These are phyloP conservation scores for Anorthoa munda DNA, from an alignment of 2,888 invertebrate species.

Conservation along the genomic window DNA sequence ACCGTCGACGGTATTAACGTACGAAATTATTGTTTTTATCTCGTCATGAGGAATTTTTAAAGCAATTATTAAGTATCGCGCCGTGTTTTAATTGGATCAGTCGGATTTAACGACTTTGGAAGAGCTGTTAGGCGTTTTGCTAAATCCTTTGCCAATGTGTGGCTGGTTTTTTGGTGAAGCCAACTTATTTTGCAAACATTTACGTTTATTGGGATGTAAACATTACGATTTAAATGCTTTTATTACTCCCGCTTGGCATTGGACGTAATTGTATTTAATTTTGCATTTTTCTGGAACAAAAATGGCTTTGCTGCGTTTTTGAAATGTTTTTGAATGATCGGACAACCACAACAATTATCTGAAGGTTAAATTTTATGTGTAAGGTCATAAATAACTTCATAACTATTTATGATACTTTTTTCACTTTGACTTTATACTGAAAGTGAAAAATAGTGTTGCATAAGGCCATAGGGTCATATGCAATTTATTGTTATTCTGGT, in stretches of 20 bases:
- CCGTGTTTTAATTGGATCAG: slow-evolving; percentile 89
- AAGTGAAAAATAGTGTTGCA: background rate
- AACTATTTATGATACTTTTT: too few species aligned
- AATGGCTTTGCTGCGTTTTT: slow-evolving; percentile 13
- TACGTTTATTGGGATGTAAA: slow-evolving; percentile 65
- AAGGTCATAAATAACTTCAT: too few species aligned
- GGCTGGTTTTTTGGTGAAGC: slow-evolving; percentile 61
- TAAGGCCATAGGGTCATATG: background rate
- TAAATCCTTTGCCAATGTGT: slow-evolving; percentile 67
- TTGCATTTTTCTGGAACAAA: slow-evolving; percentile 15
- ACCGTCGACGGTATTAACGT: slow-evolving; percentile 85
- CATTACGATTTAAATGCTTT: slow-evolving; percentile 59
- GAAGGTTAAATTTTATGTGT: too few species aligned
- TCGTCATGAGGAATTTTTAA: slow-evolving; percentile 88
- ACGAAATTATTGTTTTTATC: slow-evolving; percentile 91
- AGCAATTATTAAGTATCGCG: slow-evolving; percentile 89
- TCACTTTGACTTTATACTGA: too few species aligned
- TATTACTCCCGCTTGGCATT: slow-evolving; percentile 40
- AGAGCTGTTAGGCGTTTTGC: slow-evolving; percentile 80
- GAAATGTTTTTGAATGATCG: background rate
- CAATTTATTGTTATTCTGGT: background rate
- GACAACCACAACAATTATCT: too few species aligned
- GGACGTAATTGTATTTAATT: slow-evolving; percentile 41
- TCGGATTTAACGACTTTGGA: slow-evolving; percentile 85
- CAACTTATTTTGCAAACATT: slow-evolving; percentile 61